Evolutionary conservation across 1,140 invertebrate genomes (phyloP).

Genomic region (Portunus trituberculatus): DNA sequence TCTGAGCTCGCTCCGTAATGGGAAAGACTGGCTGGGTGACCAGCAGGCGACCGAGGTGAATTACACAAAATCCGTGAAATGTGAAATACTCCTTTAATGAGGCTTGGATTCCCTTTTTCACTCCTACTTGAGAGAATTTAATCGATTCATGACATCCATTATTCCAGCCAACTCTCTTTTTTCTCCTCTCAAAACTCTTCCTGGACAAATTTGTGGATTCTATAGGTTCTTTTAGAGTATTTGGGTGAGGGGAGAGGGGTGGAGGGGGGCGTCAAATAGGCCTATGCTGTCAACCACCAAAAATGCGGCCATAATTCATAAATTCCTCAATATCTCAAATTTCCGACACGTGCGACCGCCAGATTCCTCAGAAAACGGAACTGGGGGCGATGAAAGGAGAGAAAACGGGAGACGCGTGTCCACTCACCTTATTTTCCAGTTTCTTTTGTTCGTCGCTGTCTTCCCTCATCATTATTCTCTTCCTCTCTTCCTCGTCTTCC

Average conservation of each 20-base stretch:
- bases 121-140: background rate
- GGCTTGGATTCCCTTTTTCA: background rate
- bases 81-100: background rate
- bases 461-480: background rate
- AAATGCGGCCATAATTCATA: slow-evolving; percentile 67
- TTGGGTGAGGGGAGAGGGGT: background rate
- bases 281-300: slow-evolving; percentile 23
- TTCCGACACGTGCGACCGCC: slow-evolving; percentile 53
- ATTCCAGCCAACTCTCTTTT: background rate
- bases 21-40: too few relatives aligned
- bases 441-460: background rate
- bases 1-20: too few relatives aligned
- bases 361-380: background rate
- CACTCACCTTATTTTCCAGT: background rate
- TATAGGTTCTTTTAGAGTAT: background rate
- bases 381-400: background rate
- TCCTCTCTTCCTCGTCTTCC: background rate
- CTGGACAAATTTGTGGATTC: background rate
- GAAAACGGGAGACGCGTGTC: slow-evolving; percentile 50
- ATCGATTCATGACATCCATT: slow-evolving; percentile 5
- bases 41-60: too few relatives aligned
- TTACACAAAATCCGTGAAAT: background rate
- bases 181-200: background rate
- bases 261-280: slow-evolving; percentile 21
- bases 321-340: slow-evolving; percentile 67